Evolutionary conservation across 2,113 vertebrate species (phyloP).

Genomic region (Cichladusa arquata): DNA sequence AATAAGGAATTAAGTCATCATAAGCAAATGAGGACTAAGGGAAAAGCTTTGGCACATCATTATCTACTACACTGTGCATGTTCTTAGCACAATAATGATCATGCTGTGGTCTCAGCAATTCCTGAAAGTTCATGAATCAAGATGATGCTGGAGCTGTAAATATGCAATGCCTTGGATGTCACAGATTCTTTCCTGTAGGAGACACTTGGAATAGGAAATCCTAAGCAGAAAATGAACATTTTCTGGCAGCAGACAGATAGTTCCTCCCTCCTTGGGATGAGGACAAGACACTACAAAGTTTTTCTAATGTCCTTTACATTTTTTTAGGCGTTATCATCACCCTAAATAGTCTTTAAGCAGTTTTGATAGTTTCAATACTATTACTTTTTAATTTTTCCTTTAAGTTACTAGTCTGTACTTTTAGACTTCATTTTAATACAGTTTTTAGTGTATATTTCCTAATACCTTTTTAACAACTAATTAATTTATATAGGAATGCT

Average conservation of each 20-base stretch:
- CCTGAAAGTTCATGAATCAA: neutral
- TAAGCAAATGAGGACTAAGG: neutral
- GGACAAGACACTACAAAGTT: neutral
- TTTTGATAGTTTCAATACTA: neutral
- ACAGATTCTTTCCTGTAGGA: neutral
- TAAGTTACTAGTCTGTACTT: neutral
- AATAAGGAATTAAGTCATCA: neutral
- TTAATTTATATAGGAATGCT: neutral
- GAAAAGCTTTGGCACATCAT: neutral
- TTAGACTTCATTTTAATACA: neutral
- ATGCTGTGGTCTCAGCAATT: neutral
- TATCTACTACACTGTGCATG: neutral
- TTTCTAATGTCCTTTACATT: neutral
- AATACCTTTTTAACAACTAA: neutral
- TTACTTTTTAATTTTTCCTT: neutral
- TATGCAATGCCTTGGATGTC: neutral
- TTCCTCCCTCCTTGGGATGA: neutral
- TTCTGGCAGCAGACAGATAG: neutral
- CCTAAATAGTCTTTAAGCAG: neutral
- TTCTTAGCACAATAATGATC: neutral
- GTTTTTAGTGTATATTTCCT: neutral
- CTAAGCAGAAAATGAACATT: neutral
- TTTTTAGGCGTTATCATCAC: neutral
- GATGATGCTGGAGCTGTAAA: neutral
- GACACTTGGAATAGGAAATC: accelerated